Evolutionary conservation across 2,888 invertebrate genomes (phyloP), one percentile per base, ranked within the genome.

Genomic region (Lamproptera curius): DNA sequence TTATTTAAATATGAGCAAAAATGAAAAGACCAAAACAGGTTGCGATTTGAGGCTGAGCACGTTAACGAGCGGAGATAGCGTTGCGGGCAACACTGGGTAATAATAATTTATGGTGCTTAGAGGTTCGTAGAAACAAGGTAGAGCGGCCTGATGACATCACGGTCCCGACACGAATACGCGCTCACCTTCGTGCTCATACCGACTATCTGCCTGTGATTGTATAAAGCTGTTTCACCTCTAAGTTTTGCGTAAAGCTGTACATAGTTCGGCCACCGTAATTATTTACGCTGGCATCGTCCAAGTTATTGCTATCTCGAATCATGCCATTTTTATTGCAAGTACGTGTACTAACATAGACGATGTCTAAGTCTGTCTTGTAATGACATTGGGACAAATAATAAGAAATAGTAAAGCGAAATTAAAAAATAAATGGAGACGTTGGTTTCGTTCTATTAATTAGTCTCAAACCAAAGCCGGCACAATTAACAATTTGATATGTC

Each of bases 71-170:
- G 69, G 57, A 62, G 65, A 76, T 73, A 73, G 69, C 67, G 57
- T 59, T 69, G 63, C 66, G 65, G 69, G 61, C 58, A 59, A 57
- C 50, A 59, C 62, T 59, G 16, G 26, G 44, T 49, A 80, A 82
- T 82, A 82, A 78, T 76, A 83, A 83, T 31, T 31, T 75, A 67
- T 60, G 64, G 70, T 68, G 72, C 67, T 79, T 62, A 62, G 61
- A 74, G 73, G 70, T 85, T 84, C 84, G 78, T 74, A 73, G 83
- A 86, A 85, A 64, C 65, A 67, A 76, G 77, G 73, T 75, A 63
- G 69, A 70, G 67, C 61, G 55, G 56, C 54, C 55, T 56, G 79
- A 81, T 85, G 85, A 83, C 80, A 79, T 85, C 84, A 85, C 67
- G 62, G 63, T 59, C 64, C 62, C 66, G 55, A 56, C 63, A 60